Evolutionary conservation across 2,888 invertebrate species (phyloP), one percentile per base, ranked within the genome.

Genomic region (Nycteola revayana): DNA sequence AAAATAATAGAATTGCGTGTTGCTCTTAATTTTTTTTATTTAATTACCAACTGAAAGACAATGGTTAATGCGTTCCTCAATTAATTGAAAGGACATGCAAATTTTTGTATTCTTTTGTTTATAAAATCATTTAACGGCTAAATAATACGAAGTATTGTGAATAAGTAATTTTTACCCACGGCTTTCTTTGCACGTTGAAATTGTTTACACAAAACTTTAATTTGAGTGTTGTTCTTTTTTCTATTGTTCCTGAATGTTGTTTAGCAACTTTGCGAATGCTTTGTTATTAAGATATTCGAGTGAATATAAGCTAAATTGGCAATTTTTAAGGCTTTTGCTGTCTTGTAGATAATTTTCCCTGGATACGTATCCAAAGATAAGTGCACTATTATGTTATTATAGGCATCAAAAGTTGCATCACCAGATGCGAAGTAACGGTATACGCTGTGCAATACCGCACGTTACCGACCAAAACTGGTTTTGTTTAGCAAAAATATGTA

Each of bases 1-100:
- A 42, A 82, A 81, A 82, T 81, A 83, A 84, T 78, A 66, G 74
- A 70, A 80, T 85, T 80, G 86, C 86, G 84, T 86, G 85, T 77
- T 71, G 66, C 74, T 80, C 77, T 78, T 78, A 79, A 50, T 77
- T 83, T 85, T 80, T 83, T 81, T 69, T 74, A 86, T 86, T 84
- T 80, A 84, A 87, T 86, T 85, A 85, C 76, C 47, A 58, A 60
- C 66, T 66, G 58, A 64, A 63, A 84, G 78, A 87, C 85, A 84
- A 87, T 76, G 78, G 76, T 66, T 78, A 79, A 77, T 76, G 72
- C 75, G 75, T 82, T 76, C 68, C 52, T 70, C 64, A 70, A 77
- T 81, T 78, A 76, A 71, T 77, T 79, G 71, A 76, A 60, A 47
- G 64, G 73, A 73, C 73, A 73, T 78, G 78, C 76, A 70, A 79